Evolutionary conservation across 2,888 invertebrate species (phyloP), one percentile per base, ranked within the genome.

Genomic region (Callinectes sapidus): DNA sequence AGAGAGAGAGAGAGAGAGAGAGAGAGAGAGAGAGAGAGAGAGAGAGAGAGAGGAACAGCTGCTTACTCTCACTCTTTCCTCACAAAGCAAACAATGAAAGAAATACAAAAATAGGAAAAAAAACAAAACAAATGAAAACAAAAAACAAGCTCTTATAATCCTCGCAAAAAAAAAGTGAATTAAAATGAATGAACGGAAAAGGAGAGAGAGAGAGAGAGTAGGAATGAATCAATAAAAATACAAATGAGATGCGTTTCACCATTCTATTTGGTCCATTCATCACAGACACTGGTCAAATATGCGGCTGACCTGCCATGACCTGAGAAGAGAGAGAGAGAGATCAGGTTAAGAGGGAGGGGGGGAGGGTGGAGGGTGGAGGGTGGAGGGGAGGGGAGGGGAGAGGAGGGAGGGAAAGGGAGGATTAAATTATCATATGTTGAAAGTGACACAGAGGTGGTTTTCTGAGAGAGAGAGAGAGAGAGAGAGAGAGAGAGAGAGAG

Each of bases 21-120:
- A 86, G 86, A 86, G 86, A 86, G 86, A 42, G 86, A 86, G 86
- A 71, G 66, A 71, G 66, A 71, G 66, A 71, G 71, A 71, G 71
- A 71, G 71, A 71, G 28, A 23, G 18, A 23, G 10, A 23, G 61
- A 61, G 61, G 23, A 23, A 61, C 18, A 18, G 61, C 23, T 23
- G 0, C 61, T 61, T 23, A 8, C 61, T 61, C 61, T 61, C 23
- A 2, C 61, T 61, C 23, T 23, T 61, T 23, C 13, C 23, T 61
- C 61, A 23, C 48, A 48, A 48, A 8, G 10, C 3, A 8, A 48
- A 6, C 0, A 48, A 48, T 0, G 0, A 48, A 48, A 48, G 3
- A 48, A 48, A 48, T 48, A 48, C 5, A 48, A 48, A 48, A 48
- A 10, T 6, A 48, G 10, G 10, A 48, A 48, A 48, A 48, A 48